A percentile compares a stretch with the other conserved stretches of the same genome.
Conservation (phyloP, 2,888 invertebrate species). For the Tenthredo distinguenda region DNA sequence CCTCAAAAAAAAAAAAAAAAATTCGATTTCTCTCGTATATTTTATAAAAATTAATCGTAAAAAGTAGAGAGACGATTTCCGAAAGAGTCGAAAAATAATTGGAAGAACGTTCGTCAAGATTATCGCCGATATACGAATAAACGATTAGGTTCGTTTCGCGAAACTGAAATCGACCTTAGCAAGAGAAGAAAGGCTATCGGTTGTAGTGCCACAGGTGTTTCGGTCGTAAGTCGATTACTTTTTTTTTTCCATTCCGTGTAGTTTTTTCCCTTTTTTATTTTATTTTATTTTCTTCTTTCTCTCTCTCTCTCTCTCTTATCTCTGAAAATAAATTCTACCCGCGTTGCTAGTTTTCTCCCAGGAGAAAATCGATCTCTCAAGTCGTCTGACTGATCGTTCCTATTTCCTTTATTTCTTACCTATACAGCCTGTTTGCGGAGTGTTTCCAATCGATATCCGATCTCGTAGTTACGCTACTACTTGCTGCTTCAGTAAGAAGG, state of each 20-base stretch:
- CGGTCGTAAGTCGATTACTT: neutral
- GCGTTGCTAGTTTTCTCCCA: conserved; percentile 35
- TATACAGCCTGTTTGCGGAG: conserved; percentile 42
- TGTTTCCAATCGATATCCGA: conserved; percentile 36
- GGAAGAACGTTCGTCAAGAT: neutral
- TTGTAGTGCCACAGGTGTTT: conserved; percentile 35
- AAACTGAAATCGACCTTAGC: neutral
- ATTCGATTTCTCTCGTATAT: neutral
- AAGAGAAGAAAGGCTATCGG: neutral
- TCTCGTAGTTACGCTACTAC: neutral
- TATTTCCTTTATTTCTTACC: conserved; percentile 19
- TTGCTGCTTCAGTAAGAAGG: neutral
- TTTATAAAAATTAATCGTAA: neutral
- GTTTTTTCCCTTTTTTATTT: neutral
- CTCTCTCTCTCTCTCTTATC: neutral
- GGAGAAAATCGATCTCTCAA: conserved; percentile 51
- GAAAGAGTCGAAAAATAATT: no score
- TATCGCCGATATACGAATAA: neutral
- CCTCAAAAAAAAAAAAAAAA: neutral
- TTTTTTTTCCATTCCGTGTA: neutral
- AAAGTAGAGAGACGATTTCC: neutral
- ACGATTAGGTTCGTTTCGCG: neutral
- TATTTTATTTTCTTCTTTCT: neutral
- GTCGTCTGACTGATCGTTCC: conserved; percentile 19
- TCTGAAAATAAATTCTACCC: conserved; percentile 34